Evolutionary conservation across 2,113 vertebrate species (phyloP).

Genomic region (Protobothrops flavoviridis): DNA sequence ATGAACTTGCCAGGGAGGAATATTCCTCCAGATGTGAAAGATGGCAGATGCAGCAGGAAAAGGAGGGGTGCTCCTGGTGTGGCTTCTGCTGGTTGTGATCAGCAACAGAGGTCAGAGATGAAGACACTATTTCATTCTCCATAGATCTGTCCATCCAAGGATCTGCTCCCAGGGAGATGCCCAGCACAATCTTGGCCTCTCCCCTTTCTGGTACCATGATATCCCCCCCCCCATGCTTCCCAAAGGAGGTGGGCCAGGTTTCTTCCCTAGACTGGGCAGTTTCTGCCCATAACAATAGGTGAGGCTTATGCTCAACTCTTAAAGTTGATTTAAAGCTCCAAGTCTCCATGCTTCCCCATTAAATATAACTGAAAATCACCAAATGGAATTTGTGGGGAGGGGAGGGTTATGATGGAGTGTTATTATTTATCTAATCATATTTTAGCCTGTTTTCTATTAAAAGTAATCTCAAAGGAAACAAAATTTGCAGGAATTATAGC

Average conservation of each 20-base stretch:
- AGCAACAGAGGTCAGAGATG: not conserved
- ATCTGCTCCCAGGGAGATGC: not conserved
- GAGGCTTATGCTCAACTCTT: not conserved
- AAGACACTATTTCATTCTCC: not conserved
- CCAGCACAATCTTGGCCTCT: not conserved
- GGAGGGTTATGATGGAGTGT: not conserved
- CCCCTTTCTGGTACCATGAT: not conserved
- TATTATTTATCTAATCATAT: not conserved
- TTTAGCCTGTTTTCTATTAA: not conserved
- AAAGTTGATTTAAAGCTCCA: not conserved
- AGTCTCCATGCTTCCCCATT: not conserved
- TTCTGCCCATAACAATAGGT: not conserved
- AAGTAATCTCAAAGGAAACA: not conserved
- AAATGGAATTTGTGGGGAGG: not conserved
- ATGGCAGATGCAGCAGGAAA: not conserved
- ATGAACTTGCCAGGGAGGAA: not conserved
- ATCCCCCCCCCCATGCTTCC: not conserved
- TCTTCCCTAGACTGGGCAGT: not conserved
- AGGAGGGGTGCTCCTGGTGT: not conserved
- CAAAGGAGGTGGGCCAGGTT: not conserved
- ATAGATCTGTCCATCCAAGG: not conserved
- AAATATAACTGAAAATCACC: not conserved
- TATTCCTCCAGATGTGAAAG: not conserved
- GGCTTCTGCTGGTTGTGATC: not conserved
- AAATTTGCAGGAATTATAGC: not conserved